Evolutionary conservation across 2,888 invertebrate species (phyloP), one percentile per base, ranked within the genome.

Genomic region (Pachliopta kotzebuea): DNA sequence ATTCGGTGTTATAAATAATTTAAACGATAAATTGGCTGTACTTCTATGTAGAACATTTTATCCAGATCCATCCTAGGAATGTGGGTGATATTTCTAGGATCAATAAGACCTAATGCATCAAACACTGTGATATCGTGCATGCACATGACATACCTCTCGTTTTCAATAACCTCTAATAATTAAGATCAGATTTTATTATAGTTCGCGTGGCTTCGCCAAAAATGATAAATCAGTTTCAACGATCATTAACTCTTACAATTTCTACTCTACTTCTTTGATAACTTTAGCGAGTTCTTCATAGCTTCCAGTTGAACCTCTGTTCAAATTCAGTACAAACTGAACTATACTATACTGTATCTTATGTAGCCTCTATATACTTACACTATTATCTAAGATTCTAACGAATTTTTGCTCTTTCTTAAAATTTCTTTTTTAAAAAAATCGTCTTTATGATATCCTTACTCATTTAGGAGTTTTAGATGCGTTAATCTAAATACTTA

Each of bases 61-160:
- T 56, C 52, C 54, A 50, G 49, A 59, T n/a, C n/a, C n/a, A 60
- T 63, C 61, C 66, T 76, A 73, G n/a, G n/a, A n/a, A n/a, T n/a
- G n/a, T n/a, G n/a, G n/a, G n/a, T n/a, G n/a, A n/a, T 74, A 80
- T 79, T 69, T 37, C 14, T n/a, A 14, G n/a, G 49, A 20, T 49
- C 49, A 20, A 11, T 14, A 37, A 37, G 73, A 88, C 88, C 88
- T 90, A 89, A 76, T 85, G 83, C 80, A 79, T 86, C 84, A 85
- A 88, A 86, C 85, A 85, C 89, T 91, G 91, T 91, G 90, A 90
- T 90, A 91, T 87, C 86, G 26, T 76, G 78, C 84, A 88, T 84
- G 83, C 85, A 88, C 89, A 86, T 86, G 86, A 87, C 81, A 76
- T 88, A 73, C 77, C 75, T 84, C 74, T 83, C 78, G 14, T 81